These are phyloP conservation scores for Leucoptera coffeella DNA, from an alignment of 2,888 invertebrate species.

Conservation along the genomic window DNA sequence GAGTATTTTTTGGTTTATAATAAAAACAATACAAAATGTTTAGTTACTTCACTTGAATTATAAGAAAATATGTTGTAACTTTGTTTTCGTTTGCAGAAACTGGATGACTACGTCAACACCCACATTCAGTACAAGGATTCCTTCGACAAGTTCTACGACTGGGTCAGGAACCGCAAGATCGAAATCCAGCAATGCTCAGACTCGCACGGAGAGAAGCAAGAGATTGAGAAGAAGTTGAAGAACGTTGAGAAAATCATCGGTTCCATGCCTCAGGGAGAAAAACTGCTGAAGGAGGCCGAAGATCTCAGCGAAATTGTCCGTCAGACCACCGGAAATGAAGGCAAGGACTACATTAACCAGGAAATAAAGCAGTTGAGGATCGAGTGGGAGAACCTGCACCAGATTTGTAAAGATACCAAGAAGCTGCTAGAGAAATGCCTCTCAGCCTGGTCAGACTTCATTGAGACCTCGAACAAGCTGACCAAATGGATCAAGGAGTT, in stretches of 20 bases:
- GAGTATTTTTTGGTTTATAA: too few species aligned
- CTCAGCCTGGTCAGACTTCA: conserved; percentile 75
- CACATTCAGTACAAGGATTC: conserved; percentile 84
- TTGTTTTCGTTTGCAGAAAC: conserved; percentile 48
- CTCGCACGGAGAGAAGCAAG: conserved; percentile 80
- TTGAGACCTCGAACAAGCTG: conserved; percentile 65
- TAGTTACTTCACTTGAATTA: too few species aligned
- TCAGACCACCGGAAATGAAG: conserved; percentile 73
- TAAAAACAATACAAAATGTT: too few species aligned
- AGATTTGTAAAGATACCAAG: conserved; percentile 70
- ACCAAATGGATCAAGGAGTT: conserved; percentile 70
- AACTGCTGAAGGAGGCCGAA: conserved; percentile 65
- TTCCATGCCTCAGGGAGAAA: conserved; percentile 61
- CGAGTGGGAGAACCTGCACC: conserved; percentile 78
- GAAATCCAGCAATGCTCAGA: conserved; percentile 81
- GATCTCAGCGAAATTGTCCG: conserved; percentile 70
- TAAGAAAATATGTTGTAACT: too few species aligned
- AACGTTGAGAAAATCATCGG: conserved; percentile 65
- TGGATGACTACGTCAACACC: conserved; percentile 78
- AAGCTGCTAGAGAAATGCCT: conserved; percentile 69
- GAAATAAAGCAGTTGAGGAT: conserved; percentile 74
- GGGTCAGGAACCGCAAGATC: conserved; percentile 74
- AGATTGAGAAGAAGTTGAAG: conserved; percentile 68
- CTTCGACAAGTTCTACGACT: conserved; percentile 76
- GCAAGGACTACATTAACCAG: conserved; percentile 73